Evolutionary conservation across 2,888 invertebrate genomes (phyloP).

Genomic region (Sarcophaga caerulescens): DNA sequence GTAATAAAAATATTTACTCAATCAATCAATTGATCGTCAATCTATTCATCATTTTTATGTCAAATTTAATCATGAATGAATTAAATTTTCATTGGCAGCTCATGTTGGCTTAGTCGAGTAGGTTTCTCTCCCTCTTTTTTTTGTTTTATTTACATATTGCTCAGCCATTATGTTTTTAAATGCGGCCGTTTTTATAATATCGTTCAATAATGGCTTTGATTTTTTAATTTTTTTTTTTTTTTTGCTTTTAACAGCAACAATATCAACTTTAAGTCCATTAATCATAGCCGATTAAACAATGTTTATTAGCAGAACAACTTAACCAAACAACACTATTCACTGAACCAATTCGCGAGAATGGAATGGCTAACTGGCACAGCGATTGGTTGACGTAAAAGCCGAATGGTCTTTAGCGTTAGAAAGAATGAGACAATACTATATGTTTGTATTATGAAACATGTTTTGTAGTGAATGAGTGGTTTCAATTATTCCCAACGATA

Average conservation of each 20-base stretch:
- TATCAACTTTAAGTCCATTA: background rate
- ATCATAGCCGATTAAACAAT: background rate
- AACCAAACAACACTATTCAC: background rate
- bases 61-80: conserved; percentile 19
- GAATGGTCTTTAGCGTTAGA: no score
- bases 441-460: no score
- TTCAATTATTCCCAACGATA: no score
- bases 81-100: conserved; percentile 44
- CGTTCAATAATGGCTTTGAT: conserved; percentile 2
- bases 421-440: no score
- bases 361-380: background rate
- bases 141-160: background rate
- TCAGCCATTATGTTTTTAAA: conserved; percentile 52
- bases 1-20: background rate
- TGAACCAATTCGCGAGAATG: background rate
- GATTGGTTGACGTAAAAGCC: no score
- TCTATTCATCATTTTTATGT: conserved; percentile 13
- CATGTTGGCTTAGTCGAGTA: conserved; percentile 31
- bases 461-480: no score
- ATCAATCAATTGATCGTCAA: conserved; percentile 6
- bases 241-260: background rate
- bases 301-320: background rate
- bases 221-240: background rate
- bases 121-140: background rate
- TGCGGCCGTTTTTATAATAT: background rate